Evolutionary conservation across 2,888 invertebrate genomes (phyloP), one percentile per base, ranked within the genome.

Genomic region (Drosophila parthenogenetica): DNA sequence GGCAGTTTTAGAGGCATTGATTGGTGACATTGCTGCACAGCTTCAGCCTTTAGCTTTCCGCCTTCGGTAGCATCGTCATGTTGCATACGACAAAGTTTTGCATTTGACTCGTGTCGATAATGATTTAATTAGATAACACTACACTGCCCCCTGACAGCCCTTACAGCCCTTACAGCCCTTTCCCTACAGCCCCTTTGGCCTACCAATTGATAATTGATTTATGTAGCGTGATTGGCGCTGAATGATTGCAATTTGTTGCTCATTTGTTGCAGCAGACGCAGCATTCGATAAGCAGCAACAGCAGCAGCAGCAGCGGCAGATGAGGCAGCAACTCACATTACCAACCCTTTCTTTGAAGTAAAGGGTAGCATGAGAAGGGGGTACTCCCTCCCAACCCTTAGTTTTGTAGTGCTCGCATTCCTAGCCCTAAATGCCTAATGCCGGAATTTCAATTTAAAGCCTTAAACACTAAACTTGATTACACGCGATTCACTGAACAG

Each of bases 391-490:
- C 42, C 53, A 46, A 13, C 69, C 67, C 69, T 63, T 16, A 51
- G 11, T n/a, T n/a, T 29, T 19, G 61, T 29, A 40, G 68, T 51
- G 37, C 60, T 60, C 50, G 74, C 85, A 90, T 88, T 90, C 90
- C 83, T 85, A n/a, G 17, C 81, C 66, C 81, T 87, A 89, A 85
- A n/a, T n/a, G 80, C 66, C 81, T 87, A 89, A 85, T 90, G 83
- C 81, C 69, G 88, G 89, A 90, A 86, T 90, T 82, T 78, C 89
- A 89, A 90, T 88, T 90, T 88, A 83, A 90, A 90, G 87, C 79
- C 79, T 85, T 83, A 83, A 87, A 83, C 79, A 84, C 87, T 80
- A 87, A 90, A 89, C 81, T 89, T 90, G 90, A 90, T 90, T 90
- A 90, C 78, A 70, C 76, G 76, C 79, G 74, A 66, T 71, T 82